phyloP scores from a whole-genome alignment of 2,888 invertebrate species.

The Pyralis farinalis region DNA sequence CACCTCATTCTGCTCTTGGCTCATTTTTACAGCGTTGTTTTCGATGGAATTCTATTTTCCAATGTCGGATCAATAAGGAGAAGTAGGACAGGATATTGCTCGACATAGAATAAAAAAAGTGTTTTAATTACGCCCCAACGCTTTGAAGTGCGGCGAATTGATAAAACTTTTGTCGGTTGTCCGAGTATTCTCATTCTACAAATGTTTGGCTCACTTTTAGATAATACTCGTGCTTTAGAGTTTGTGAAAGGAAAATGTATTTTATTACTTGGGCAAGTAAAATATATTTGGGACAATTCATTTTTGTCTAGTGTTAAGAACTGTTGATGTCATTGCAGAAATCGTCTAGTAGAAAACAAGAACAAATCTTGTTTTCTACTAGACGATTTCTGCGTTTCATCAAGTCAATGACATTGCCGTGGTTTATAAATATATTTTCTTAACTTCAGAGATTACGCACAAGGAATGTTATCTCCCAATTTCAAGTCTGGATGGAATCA shows the following conservation, averaged over 20 bases:
- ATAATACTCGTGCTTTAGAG: neutral
- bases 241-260: neutral
- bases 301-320: no score
- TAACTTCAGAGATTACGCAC: no score
- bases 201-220: neutral
- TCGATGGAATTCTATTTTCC: conserved; percentile 49
- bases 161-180: conserved; percentile 18
- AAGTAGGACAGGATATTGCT: conserved; percentile 61
- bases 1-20: neutral
- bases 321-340: no score
- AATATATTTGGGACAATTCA: no score
- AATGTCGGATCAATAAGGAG: conserved; percentile 52
- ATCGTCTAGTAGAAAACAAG: no score
- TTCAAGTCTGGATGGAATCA: no score
- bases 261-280: neutral
- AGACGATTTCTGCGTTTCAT: no score
- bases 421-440: no score
- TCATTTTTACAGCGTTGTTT: neutral
- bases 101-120: conserved; percentile 50
- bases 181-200: neutral
- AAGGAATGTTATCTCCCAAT: no score
- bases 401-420: no score
- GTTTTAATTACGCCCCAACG: conserved; percentile 52
- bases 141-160: conserved; percentile 34
- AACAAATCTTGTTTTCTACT: no score